Evolutionary conservation across 2,113 vertebrate species (phyloP), one percentile per base, ranked within the genome.

Genomic region (Eleginops maclovinus): DNA sequence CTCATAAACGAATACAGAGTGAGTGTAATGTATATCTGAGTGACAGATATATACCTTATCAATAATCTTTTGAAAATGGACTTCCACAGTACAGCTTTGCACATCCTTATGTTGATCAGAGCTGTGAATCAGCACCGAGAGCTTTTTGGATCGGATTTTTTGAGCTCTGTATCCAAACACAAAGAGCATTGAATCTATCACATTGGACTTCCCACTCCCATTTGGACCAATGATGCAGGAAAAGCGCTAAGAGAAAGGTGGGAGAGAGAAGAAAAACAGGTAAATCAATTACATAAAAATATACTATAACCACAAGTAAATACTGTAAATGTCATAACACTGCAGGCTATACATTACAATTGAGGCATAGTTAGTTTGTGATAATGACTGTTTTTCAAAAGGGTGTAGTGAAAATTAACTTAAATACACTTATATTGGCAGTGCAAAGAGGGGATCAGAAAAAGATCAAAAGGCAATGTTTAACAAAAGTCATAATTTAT

Each of bases 151-250:
- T 81, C 98, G 92, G 89, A 99, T 99, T 95, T 99, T 99, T 94
- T 99, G 97, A 68, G 98, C 98, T 91, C 98, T 96, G 80, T 99
- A 99, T 54, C 98, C 98, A 87, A 99, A 99, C 9, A 99, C 98
- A 95, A 99, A 99, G 56, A 99, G 97, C 97, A 99, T 98, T 3
- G 98, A 98, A 93, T 99, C 98, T 81, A 99, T 99, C 88, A 99
- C 95, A 79, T 99, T 99, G 90, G 98, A 99, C 93, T 99, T 99
- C 51, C 98, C 98, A 73, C 98, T 99, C 85, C 98, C 98, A 72
- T 99, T 99, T 51, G 98, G 98, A 49, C 98, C 98, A 89, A 99
- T 96, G 91, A 99, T 99, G 75, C 98, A 99, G 5, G 98, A 98
- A 88, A 99, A 99, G 41, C 97, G 96, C 98, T 99, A 94, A 86